Conservation (phyloP, 2,888 invertebrate genomes). For the Leptinotarsa rubiginosa region DNA sequence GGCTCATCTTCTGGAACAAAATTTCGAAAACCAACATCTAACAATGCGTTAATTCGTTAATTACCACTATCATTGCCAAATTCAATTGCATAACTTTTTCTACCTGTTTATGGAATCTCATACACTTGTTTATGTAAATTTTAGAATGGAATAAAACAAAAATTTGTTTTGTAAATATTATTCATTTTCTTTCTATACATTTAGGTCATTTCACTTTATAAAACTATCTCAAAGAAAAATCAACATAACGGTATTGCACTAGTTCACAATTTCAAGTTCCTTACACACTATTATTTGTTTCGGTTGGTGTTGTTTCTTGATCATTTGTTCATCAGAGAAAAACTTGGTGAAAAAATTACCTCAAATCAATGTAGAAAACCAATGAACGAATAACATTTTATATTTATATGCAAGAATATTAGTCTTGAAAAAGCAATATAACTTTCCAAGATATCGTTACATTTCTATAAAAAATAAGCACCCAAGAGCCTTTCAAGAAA, state of each 20-base stretch:
- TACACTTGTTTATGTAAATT: too few relatives aligned
- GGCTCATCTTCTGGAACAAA: too few relatives aligned
- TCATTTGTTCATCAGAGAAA: not conserved
- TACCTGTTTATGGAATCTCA: too few relatives aligned
- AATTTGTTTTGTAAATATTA: not conserved
- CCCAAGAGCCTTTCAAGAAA: too few relatives aligned
- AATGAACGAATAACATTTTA: not conserved
- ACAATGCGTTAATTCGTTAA: too few relatives aligned
- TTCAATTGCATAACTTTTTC: too few relatives aligned
- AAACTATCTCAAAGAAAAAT: conserved; percentile 19
- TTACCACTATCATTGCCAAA: too few relatives aligned
- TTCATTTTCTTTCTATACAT: conserved; percentile 1
- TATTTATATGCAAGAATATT: too few relatives aligned
- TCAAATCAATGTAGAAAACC: not conserved
- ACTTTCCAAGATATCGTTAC: too few relatives aligned
- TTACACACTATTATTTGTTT: conserved; percentile 5
- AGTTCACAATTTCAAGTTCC: conserved; percentile 11
- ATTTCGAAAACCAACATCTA: too few relatives aligned
- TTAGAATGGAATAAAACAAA: not conserved
- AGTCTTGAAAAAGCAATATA: too few relatives aligned
- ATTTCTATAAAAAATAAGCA: too few relatives aligned
- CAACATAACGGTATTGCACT: conserved; percentile 24
- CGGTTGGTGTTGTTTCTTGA: not conserved
- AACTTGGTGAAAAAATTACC: conserved; percentile 1
- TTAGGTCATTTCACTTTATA: conserved; percentile 12